Conservation (phyloP, 2,797 vertebrate species). For the Anomalospiza imberbis region DNA sequence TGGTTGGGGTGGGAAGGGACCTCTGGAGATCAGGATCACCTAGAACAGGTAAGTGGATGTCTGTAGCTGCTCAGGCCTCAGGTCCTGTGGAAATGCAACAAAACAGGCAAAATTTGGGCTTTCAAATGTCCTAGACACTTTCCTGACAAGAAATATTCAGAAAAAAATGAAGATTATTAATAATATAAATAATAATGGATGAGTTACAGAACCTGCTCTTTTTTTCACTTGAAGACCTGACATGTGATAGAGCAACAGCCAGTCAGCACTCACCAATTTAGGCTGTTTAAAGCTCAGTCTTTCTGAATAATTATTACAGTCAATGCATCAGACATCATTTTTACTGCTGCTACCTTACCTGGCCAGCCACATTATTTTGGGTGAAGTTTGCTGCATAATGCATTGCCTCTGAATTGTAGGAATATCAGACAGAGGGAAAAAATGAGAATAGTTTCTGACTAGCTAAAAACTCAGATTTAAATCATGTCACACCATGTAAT, state of each 20-base stretch:
- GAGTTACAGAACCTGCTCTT: background rate
- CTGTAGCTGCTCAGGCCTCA: rapidly evolving
- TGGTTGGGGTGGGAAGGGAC: background rate
- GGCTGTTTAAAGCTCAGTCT: background rate
- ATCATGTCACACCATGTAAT: background rate
- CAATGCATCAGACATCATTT: background rate
- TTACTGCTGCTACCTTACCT: background rate
- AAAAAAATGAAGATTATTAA: background rate
- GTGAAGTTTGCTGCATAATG: background rate
- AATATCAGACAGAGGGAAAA: background rate
- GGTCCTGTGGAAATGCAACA: background rate
- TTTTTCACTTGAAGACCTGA: background rate
- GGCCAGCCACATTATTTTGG: background rate
- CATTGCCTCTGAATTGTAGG: background rate
- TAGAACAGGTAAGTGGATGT: background rate
- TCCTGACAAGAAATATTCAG: background rate
- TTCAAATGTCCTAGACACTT: background rate
- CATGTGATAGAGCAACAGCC: background rate
- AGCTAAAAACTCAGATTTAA: background rate
- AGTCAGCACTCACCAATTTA: background rate
- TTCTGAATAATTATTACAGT: background rate
- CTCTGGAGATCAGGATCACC: background rate
- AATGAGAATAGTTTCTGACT: background rate
- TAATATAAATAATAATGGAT: background rate
- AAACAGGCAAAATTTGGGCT: background rate